Conservation (phyloP, 2,888 invertebrate species). For the Argyra leucocephala region DNA sequence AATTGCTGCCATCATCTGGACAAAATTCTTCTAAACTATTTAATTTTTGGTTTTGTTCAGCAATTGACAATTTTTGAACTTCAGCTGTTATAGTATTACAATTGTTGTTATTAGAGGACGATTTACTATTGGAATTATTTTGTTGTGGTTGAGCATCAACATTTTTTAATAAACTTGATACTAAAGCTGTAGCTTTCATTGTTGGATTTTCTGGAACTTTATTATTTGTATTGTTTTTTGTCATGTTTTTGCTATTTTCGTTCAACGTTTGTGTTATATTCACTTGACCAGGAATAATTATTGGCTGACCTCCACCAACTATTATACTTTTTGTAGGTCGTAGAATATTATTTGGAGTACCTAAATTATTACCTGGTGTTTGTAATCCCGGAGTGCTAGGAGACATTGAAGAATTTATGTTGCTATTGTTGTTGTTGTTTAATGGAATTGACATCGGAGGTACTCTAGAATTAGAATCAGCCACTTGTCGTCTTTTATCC, state of each 20-base stretch:
- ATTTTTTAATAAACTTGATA: slow-evolving; percentile 13
- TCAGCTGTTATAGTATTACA: not conserved
- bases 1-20: slow-evolving; percentile 64
- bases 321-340: slow-evolving; percentile 25
- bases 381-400: not conserved
- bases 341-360: slow-evolving; percentile 47
- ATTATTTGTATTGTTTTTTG: slow-evolving; percentile 2
- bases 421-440: slow-evolving; percentile 35
- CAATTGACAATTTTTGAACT: not conserved
- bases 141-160: slow-evolving; percentile 1
- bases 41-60: slow-evolving; percentile 25
- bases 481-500: slow-evolving; percentile 62
- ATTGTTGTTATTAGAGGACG: not conserved
- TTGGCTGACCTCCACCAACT: slow-evolving; percentile 26
- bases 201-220: slow-evolving; percentile 11
- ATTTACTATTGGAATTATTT: not conserved
- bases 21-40: slow-evolving; percentile 62
- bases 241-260: not conserved
- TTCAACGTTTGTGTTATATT: slow-evolving; percentile 20
- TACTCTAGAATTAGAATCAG: slow-evolving; percentile 51
- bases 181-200: slow-evolving; percentile 1
- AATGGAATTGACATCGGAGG: slow-evolving; percentile 37
- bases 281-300: slow-evolving; percentile 23
- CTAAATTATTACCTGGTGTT: slow-evolving; percentile 26
- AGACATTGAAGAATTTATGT: slow-evolving; percentile 46